Evolutionary conservation across 2,888 invertebrate genomes (phyloP), one percentile per base, ranked within the genome.

Genomic region (Heliconius hortense): DNA sequence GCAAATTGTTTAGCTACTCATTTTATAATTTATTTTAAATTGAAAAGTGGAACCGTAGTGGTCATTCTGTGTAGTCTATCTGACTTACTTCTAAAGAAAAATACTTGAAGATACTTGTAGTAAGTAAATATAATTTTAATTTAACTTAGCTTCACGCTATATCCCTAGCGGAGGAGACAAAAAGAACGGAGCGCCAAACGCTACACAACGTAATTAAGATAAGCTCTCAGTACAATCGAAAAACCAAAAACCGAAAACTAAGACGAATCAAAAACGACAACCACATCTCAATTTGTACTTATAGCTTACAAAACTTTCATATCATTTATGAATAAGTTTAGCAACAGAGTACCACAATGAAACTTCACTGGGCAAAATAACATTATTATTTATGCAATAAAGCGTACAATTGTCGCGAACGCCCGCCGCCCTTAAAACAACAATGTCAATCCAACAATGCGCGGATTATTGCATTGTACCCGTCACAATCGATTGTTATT

Each of bases 311-410:
- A 69, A 56, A 69, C 31, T 56, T 56, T 53, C 39, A 26, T 60
- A 72, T 78, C 74, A 79, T 80, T 78, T 76, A 76, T 77, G 75
- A 78, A 79, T 80, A 81, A 82, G 86, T 88, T 85, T 84, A 84
- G 84, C 83, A 84, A 85, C 87, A 90, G 88, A 89, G 88, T 84
- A 87, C 84, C 84, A 88, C 92, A 89, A 90, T 90, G 88, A 87
- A 88, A 88, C 86, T 87, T 86, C 87, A 85, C 88, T 87, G 90
- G 87, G 86, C 86, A 87, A 90, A 90, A 91, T 93, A 93, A 93
- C 89, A 90, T 91, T 93, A 93, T 93, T 93, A 94, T 94, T 94
- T 93, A 94, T 91, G 93, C 92, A 93, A 94, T 94, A 94, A 93
- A 93, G 90, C 91, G 88, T 85, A 88, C 94, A 92, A 93, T 94